phyloP scores from a whole-genome alignment of 2,888 invertebrate species.

The Glaucopsyche alexis region DNA sequence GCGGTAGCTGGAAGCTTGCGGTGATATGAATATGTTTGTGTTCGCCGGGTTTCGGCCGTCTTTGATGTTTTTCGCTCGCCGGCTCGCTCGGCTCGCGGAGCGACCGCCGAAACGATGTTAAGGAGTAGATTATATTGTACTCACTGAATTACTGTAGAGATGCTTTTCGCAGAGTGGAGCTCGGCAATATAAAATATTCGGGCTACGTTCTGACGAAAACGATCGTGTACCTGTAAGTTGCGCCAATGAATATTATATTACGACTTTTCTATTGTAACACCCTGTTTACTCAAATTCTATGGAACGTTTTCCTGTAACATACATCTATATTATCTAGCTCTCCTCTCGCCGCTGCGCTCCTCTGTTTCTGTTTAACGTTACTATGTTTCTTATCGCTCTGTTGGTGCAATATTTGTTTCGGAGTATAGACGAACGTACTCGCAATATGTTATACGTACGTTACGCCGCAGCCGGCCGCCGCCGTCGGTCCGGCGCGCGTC shows the following conservation, averaged over 20 bases:
- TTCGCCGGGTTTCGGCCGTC: conserved; percentile 47
- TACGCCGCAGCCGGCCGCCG: neutral
- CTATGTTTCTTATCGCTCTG: neutral
- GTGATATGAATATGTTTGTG: conserved; percentile 60
- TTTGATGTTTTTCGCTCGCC: conserved; percentile 35
- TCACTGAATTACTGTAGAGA: conserved; percentile 48
- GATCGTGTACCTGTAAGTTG: conserved; percentile 71
- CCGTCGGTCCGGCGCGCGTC: too few relatives aligned
- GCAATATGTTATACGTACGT: neutral
- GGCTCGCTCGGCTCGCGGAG: too few relatives aligned
- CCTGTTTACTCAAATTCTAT: conserved; percentile 36
- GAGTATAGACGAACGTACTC: conserved; percentile 39
- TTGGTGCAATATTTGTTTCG: conserved; percentile 62
- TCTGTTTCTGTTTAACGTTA: neutral
- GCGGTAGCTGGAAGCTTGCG: conserved; percentile 57
- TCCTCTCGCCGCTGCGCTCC: conserved; percentile 37
- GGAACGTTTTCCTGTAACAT: conserved; percentile 37
- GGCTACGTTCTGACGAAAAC: conserved; percentile 58
- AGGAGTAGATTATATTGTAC: conserved; percentile 50
- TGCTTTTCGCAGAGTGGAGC: neutral
- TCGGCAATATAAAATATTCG: conserved; percentile 44
- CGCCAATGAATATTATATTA: conserved; percentile 59
- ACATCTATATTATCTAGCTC: conserved; percentile 38
- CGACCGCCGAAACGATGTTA: conserved; percentile 51
- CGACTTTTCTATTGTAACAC: conserved; percentile 33